Base-by-base conservation (phyloP, 92 coral and sea anemone genomes). In the Phenganax subtilis region DNA sequence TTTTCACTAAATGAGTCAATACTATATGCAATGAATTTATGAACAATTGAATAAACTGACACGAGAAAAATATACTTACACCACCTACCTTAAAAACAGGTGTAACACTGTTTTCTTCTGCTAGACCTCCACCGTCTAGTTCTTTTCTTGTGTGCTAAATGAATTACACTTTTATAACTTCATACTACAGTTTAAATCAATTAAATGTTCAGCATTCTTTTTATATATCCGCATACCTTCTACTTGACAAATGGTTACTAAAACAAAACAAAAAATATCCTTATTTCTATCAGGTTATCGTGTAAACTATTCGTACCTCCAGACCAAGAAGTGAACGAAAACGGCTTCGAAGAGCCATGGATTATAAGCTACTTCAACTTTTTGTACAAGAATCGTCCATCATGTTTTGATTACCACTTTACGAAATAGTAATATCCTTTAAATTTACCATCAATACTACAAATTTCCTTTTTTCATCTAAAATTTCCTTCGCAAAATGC, bases 261-360 rank as follows among this genome's bases (percentile, higher is more conserved):
- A 9, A 10, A 73, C 12, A 53, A 15, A 8, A 54, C 51, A 25
- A 20, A 52, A 52, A 7, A 11, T 52, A 53, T 9, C 31, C 77
- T 20, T 52, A 53, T 53, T 20, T 53, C 51, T 73, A 12, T 73
- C 6, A 53, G 15, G 59, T 73, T 51, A 54, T n/a, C 3, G 30
- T 51, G 58, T 52, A 73, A 53, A 11, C 51, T 30, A 25, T 61
- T 37, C 98, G 86, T 82, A 94, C 98, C 82, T 92, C 97, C 55
- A 91, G 85, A 54, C 98, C 96, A 80, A 94, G 90, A 58, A 94
- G 87, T 52, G 96, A 90, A 9, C 97, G 91, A 77, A 94, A 87
- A 73, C 97, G 88, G 76, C 88, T 88, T 61, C 97, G 88, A 10
- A 94, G 80, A 80, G 96, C 97, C 97, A 92, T 94, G 61, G 72